These are phyloP conservation scores for Epinephelus awoara DNA, from an alignment of 2,797 vertebrate species.

Conservation along the genomic window DNA sequence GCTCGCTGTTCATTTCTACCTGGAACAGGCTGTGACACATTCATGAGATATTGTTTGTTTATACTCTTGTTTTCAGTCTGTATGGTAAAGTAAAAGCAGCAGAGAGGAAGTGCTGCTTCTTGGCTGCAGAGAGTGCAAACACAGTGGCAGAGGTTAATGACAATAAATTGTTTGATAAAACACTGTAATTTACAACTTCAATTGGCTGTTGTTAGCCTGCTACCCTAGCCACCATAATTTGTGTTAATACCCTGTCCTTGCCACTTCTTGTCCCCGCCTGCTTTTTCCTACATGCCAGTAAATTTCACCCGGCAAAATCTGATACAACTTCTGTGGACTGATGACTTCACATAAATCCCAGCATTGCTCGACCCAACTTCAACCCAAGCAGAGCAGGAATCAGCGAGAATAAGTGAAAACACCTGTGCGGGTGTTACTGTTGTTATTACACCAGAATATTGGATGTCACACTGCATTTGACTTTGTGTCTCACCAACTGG, in stretches of 20 bases:
- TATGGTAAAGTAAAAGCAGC: background rate
- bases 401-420: background rate
- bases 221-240: background rate
- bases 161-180: background rate
- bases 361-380: background rate
- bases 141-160: background rate
- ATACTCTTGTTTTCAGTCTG: background rate
- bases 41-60: background rate
- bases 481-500: constrained; percentile 9
- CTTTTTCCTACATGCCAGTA: background rate
- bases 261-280: background rate
- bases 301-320: background rate
- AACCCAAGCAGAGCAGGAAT: constrained; percentile 4
- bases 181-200: background rate
- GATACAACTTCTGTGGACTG: background rate
- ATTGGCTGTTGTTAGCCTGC: background rate
- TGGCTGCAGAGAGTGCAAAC: background rate
- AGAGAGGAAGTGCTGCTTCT: background rate
- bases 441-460: constrained; percentile 8
- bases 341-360: background rate
- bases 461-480: constrained; percentile 20
- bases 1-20: background rate
- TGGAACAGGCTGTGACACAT: background rate
- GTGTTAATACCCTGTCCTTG: background rate
- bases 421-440: background rate